Percentiles rank a stretch among this genome's conserved stretches.
These are phyloP conservation scores for Phorcus lineatus DNA, from an alignment of 2,888 invertebrate genomes.

Conservation along the genomic window DNA sequence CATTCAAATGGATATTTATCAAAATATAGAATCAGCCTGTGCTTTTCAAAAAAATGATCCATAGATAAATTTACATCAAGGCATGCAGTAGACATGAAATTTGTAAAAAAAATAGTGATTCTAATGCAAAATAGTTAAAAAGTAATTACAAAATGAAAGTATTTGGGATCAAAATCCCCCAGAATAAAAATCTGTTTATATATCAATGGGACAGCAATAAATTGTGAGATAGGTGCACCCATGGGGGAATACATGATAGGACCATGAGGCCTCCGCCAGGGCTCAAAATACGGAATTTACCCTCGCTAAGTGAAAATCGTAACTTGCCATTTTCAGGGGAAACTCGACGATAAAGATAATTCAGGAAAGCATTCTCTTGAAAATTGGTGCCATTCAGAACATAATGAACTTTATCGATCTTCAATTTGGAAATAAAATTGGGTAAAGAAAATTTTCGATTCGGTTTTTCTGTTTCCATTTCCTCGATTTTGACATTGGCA, in stretches of 20 bases:
- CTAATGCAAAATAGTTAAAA: too few species aligned
- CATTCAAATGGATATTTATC: too few species aligned
- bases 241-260: constrained; percentile 4
- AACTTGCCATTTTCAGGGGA: constrained; percentile 18
- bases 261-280: background rate
- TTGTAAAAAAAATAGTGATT: too few species aligned
- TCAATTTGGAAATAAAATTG: background rate
- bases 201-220: background rate
- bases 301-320: constrained; percentile 19
- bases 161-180: background rate
- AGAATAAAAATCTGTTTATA: constrained; percentile 20
- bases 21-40: too few species aligned
- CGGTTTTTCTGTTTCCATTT: background rate
- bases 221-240: background rate
- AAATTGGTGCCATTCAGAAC: constrained; percentile 1
- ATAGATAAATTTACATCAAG: too few species aligned
- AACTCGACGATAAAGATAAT: background rate
- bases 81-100: too few species aligned
- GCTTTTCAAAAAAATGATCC: too few species aligned
- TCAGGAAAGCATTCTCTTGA: constrained; percentile 1
- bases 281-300: constrained; percentile 21
- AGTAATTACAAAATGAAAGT: too few species aligned
- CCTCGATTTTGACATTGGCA: too few species aligned
- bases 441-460: background rate
- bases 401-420: constrained; percentile 7